Base-by-base conservation (phyloP, 2,888 invertebrate genomes). In the Marronus borbonicus region DNA sequence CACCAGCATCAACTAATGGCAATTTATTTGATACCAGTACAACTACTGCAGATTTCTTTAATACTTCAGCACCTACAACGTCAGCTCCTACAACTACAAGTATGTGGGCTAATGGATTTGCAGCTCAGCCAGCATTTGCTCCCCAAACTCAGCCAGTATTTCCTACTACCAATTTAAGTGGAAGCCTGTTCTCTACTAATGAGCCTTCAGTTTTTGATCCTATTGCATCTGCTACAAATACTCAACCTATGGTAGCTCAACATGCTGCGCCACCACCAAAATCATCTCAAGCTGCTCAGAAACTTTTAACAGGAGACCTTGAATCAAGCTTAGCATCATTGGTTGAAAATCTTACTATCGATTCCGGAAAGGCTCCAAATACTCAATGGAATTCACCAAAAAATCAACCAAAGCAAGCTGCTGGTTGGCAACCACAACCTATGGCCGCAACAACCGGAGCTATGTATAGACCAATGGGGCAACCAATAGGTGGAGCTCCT, bases 321-420 rank as follows among this genome's bases (percentile, higher is more conserved):
- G 98, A 98, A 88, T 95, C 96, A 83, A 98, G 97, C 83, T 93
- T 98, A 80, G 97, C 97, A 80, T 95, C 95, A 82, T 91, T 98
- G 84, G 98, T 97, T 80, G 97, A 98, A 90, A 98, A 98, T 90
- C 92, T 98, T 85, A 93, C 94, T 84, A 97, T 97, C 87, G 96
- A 96, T 90, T 93, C 93, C 81, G 81, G 84, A 24, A 86, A 83
- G 80, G 82, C 83, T 50, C 24, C 72, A 2, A 90, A 91, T 85
- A 92, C 94, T 90, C 96, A 96, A 90, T 96, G 96, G 96, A 96
- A 94, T 89, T 96, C 96, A 78, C 91, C 91, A 0, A 91, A 91
- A 83, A 91, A 90, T 83, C 89, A 90, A 81, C 96, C 96, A 82
- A 96, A 96, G 91, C 95, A 94, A 88, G 92, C 93, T 77, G 91